Evolutionary conservation across 2,888 invertebrate species (phyloP).

Genomic region (Lasioglossum lativentre): DNA sequence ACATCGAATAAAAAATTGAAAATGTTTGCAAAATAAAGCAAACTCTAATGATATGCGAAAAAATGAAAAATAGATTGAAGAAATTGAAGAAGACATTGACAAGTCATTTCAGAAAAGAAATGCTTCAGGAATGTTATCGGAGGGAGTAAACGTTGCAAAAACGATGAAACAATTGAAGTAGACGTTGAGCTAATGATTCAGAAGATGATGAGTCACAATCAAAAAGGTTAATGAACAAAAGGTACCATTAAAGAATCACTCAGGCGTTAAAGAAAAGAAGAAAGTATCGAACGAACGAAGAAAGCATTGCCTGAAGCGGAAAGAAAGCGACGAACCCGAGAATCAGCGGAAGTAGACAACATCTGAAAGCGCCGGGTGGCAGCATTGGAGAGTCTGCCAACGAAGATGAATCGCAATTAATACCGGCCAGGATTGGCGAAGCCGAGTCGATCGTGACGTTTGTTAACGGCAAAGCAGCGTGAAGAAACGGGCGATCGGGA

Average conservation of each 20-base stretch:
- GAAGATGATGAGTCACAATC: not conserved
- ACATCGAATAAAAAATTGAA: not conserved
- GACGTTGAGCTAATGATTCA: not conserved
- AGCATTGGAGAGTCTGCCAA: constrained; percentile 16
- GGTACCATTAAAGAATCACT: not conserved
- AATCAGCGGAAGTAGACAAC: constrained; percentile 10
- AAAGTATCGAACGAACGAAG: not conserved
- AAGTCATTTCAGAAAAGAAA: not conserved
- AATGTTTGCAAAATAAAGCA: not conserved
- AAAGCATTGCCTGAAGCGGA: not conserved
- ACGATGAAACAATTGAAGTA: constrained; percentile 9
- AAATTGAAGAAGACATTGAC: not conserved
- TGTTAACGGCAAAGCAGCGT: not conserved
- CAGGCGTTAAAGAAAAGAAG: not conserved
- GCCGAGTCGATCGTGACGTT: constrained; percentile 15
- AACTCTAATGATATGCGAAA: no score
- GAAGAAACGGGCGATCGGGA: constrained; percentile 20
- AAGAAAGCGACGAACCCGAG: constrained; percentile 7
- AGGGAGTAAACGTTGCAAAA: constrained; percentile 17
- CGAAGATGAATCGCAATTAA: constrained; percentile 40
- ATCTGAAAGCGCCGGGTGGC: not conserved
- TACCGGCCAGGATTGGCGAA: not conserved
- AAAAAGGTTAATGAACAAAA: not conserved
- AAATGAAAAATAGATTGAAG: not conserved
- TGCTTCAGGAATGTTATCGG: not conserved